Percentiles rank a stretch among this genome's conserved stretches.
Conservation (phyloP, 2,888 invertebrate species). For the Epirrita christyi region DNA sequence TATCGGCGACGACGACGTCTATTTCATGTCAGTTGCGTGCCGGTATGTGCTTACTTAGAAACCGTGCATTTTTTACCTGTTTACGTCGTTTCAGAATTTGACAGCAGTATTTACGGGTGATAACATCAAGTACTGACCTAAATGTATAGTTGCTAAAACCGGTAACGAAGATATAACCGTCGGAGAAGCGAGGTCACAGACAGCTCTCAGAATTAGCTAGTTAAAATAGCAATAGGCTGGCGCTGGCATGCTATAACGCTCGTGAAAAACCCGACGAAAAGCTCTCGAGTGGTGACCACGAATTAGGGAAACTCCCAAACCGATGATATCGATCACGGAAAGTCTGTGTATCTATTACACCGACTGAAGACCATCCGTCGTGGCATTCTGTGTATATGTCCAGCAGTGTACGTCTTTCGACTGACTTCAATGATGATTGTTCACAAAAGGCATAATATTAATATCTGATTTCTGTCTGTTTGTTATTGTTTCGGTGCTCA, state of each 20-base stretch:
- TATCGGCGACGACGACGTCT: constrained; percentile 8
- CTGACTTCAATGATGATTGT: constrained; percentile 1
- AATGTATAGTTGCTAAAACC: too few species aligned
- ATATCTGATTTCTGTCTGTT: constrained; percentile 35
- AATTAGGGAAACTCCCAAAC: background rate
- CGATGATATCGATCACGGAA: too few species aligned
- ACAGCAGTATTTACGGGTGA: background rate
- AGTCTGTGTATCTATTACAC: too few species aligned
- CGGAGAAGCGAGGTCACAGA: background rate
- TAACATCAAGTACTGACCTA: too few species aligned
- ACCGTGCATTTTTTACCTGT: background rate
- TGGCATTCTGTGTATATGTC: background rate
- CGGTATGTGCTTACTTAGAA: constrained; percentile 18
- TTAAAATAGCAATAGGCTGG: background rate
- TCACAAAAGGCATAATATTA: constrained; percentile 29
- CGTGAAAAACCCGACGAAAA: background rate
- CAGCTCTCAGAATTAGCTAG: background rate
- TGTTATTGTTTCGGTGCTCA: constrained; percentile 41
- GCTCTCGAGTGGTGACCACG: background rate
- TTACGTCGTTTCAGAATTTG: constrained; percentile 20
- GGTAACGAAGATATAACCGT: background rate
- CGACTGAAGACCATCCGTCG: too few species aligned
- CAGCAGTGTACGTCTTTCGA: background rate
- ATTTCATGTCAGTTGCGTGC: constrained; percentile 20
- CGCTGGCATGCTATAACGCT: background rate